These are phyloP conservation scores for Lycodopsis pacificus DNA, from an alignment of 2,797 vertebrate species.

Conservation along the genomic window DNA sequence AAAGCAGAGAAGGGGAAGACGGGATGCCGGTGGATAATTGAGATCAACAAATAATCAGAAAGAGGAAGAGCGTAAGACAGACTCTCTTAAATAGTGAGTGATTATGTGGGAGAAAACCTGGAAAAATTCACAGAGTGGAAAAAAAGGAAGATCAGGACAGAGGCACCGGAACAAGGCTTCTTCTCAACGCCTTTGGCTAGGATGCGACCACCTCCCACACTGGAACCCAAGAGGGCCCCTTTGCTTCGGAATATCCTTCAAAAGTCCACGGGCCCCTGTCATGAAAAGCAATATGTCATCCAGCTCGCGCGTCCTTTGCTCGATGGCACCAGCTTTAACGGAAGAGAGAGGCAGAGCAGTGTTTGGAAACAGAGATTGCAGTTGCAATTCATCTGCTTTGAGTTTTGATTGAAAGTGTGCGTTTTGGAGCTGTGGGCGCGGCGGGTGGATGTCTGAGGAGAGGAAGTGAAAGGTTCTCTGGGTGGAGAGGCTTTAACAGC, in stretches of 20 bases:
- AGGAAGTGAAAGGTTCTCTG: slow-evolving; percentile 23
- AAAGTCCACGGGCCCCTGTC: slow-evolving; percentile 49
- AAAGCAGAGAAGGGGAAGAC: slow-evolving; percentile 25
- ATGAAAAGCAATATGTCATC: slow-evolving; percentile 64
- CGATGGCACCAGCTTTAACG: slow-evolving; percentile 47
- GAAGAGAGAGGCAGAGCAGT: slow-evolving; percentile 26
- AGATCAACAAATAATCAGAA: slow-evolving; percentile 52
- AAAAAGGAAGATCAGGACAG: slow-evolving; percentile 29
- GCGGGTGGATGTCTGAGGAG: slow-evolving; percentile 49
- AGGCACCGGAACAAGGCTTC: slow-evolving; percentile 28
- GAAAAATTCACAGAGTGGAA: slow-evolving; percentile 34
- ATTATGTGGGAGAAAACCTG: slow-evolving; percentile 20
- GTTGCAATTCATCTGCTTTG: slow-evolving; percentile 33
- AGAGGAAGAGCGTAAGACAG: neutral
- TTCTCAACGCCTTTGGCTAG: slow-evolving; percentile 40
- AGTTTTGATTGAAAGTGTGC: slow-evolving; percentile 41
- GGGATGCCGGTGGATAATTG: slow-evolving; percentile 23
- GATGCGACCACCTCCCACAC: slow-evolving; percentile 57
- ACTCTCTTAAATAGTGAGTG: slow-evolving; percentile 15
- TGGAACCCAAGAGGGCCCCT: slow-evolving; percentile 57
- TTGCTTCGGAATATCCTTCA: slow-evolving; percentile 65
- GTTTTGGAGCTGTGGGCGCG: slow-evolving; percentile 37
- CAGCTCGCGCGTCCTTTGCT: slow-evolving; percentile 51
- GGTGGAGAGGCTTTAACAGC: slow-evolving; percentile 22
- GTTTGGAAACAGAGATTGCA: slow-evolving; percentile 17